Conservation (phyloP, 2,113 vertebrate genomes). For the Brienomyrus longianalis region DNA sequence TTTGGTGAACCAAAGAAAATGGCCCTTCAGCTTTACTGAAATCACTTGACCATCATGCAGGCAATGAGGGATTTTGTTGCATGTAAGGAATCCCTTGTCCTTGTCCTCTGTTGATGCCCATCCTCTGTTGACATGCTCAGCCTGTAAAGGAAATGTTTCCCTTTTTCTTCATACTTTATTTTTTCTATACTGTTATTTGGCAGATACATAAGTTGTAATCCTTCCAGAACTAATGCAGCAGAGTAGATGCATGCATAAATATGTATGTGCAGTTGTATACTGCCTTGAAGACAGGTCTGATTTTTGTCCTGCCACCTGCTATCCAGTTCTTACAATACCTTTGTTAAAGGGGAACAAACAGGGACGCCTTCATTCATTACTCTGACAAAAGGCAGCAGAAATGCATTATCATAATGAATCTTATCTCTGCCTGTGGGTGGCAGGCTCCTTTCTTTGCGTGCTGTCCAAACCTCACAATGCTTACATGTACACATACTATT, state of each 20-base stretch:
- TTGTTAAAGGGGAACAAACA: conserved; percentile 79
- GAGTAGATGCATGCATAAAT: conserved; percentile 8
- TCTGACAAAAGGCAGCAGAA: conserved; percentile 85
- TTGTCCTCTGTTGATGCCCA: neutral
- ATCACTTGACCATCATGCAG: neutral
- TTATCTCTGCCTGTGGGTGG: conserved; percentile 88
- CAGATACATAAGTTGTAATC: neutral
- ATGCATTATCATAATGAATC: conserved; percentile 95
- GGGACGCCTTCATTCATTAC: conserved; percentile 86
- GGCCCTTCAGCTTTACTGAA: neutral
- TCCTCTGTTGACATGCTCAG: neutral
- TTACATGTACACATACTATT: conserved; percentile 56
- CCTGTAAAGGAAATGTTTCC: neutral
- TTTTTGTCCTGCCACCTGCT: conserved; percentile 84
- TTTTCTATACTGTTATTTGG: neutral
- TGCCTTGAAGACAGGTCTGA: conserved; percentile 62
- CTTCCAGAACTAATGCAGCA: neutral
- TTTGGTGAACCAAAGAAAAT: neutral
- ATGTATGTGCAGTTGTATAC: conserved; percentile 40
- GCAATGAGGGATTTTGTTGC: neutral
- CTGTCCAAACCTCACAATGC: conserved; percentile 49
- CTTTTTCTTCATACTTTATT: neutral
- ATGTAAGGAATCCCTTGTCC: neutral
- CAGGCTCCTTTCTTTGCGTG: conserved; percentile 49
- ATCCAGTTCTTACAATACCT: conserved; percentile 73